Evolutionary conservation across 2,797 vertebrate species (phyloP).

Genomic region (Champsocephalus gunnari): DNA sequence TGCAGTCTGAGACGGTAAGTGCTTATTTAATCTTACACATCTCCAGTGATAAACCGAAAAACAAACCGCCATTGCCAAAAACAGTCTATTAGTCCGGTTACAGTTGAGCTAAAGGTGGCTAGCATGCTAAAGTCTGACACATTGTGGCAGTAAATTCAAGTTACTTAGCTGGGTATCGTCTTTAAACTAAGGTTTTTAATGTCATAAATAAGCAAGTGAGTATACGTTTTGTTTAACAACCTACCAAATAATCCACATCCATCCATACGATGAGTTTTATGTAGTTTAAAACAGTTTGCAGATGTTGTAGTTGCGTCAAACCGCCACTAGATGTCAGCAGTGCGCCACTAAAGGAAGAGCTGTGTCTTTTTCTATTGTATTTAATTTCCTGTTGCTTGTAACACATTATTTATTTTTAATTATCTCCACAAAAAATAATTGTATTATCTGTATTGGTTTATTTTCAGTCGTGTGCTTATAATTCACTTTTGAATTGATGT

Average conservation of each 20-base stretch:
- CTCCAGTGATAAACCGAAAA: not conserved
- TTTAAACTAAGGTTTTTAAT: not conserved
- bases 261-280: not conserved
- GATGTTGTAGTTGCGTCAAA: not conserved
- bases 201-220: not conserved
- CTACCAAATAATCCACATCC: not conserved
- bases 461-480: not conserved
- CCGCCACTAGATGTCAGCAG: conserved; percentile 55
- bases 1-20: conserved; percentile 72
- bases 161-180: not conserved
- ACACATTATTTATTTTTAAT: not conserved
- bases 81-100: not conserved
- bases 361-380: not conserved
- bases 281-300: not conserved
- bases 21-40: not conserved
- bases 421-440: not conserved
- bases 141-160: not conserved
- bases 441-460: not conserved
- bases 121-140: not conserved
- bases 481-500: not conserved
- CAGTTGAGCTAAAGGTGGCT: not conserved
- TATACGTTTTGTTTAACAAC: not conserved
- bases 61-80: rapidly evolving
- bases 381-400: not conserved
- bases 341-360: not conserved